These are phyloP conservation scores for Marmota flaviventris DNA, from an alignment of 2,113 vertebrate species.

Conservation along the genomic window DNA sequence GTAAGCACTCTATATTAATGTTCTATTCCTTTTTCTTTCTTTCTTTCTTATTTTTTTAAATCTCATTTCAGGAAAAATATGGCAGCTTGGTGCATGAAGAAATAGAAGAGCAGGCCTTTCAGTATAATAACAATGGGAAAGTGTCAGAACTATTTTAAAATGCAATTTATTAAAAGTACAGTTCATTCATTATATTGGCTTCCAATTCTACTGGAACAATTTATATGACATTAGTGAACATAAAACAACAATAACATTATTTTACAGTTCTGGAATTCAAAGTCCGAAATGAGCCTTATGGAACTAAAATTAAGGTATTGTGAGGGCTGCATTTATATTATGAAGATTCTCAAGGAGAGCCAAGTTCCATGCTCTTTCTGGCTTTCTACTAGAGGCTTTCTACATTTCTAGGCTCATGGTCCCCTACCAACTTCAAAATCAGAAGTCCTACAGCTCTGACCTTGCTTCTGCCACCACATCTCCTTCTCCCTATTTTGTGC, in stretches of 20 bases:
- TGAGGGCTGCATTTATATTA: neutral
- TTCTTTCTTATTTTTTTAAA: neutral
- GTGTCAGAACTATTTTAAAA: constrained; percentile 22
- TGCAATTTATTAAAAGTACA: neutral
- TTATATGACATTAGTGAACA: neutral
- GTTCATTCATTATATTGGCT: neutral
- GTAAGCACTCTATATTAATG: neutral
- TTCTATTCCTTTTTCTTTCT: neutral
- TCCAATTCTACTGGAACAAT: neutral
- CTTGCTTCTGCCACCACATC: neutral
- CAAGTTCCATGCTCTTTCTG: neutral
- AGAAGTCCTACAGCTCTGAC: neutral
- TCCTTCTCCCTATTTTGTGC: neutral
- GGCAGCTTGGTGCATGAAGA: neutral
- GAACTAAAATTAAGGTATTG: neutral
- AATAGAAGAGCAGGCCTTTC: neutral
- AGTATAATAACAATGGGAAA: neutral
- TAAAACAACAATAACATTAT: neutral
- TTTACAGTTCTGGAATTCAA: neutral
- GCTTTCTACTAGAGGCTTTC: neutral
- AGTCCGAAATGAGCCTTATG: neutral
- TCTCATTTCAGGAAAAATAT: neutral
- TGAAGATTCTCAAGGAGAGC: neutral
- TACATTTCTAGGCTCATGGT: neutral
- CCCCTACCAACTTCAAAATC: neutral